Percentiles rank a stretch among this genome's conserved stretches.
These are phyloP conservation scores for Colinus virginianus DNA, from an alignment of 2,113 vertebrate species.

Conservation along the genomic window DNA sequence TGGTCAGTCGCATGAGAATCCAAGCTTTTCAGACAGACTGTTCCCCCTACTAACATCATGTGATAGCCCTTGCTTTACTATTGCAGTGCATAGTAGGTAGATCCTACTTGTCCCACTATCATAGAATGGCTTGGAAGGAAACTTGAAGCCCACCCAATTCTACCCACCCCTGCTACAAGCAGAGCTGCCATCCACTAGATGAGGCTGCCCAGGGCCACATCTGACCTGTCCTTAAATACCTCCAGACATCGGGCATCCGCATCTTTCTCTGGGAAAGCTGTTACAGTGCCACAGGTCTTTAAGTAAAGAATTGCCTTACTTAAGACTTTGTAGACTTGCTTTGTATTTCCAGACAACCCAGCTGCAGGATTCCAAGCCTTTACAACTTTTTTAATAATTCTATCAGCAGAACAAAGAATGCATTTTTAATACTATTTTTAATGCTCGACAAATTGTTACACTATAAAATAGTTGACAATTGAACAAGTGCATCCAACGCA, in stretches of 20 bases:
- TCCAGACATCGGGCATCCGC: no score
- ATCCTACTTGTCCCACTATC: not conserved
- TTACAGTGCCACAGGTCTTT: no score
- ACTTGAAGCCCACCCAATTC: no score
- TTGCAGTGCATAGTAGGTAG: not conserved
- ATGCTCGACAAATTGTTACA: rapidly evolving
- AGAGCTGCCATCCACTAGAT: no score
- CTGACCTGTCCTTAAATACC: no score
- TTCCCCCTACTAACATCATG: not conserved
- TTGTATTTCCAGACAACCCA: rapidly evolving
- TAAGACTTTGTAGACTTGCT: not conserved
- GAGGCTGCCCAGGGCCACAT: no score
- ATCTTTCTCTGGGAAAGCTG: no score
- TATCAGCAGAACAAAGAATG: not conserved
- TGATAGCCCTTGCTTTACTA: not conserved
- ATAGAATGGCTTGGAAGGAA: no score
- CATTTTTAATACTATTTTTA: not conserved
- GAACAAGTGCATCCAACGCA: not conserved
- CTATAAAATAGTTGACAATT: not conserved
- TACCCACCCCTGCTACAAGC: no score
- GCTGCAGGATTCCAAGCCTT: not conserved
- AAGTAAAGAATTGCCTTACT: not conserved
- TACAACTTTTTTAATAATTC: not conserved
- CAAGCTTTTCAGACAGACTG: not conserved
- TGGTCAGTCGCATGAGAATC: not conserved